Evolutionary conservation across 2,797 vertebrate species (phyloP), one percentile per base, ranked within the genome.

Genomic region (Decapterus maruadsi): DNA sequence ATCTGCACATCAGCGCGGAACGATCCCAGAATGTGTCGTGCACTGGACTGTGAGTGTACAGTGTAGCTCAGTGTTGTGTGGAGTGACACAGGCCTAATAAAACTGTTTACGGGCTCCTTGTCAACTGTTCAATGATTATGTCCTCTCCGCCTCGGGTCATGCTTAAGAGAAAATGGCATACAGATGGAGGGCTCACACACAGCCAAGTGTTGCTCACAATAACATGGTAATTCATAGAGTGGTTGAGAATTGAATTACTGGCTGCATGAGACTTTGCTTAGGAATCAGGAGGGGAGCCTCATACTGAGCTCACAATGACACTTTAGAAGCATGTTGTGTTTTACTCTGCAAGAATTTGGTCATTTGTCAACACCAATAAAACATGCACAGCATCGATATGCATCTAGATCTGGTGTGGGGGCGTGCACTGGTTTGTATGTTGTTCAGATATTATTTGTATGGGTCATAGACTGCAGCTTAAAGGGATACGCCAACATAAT

Each of bases 41-140:
- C 46, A 54, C 73, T 78, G n/a, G 8, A 29, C 46, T 8, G 40
- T 60, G 71, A 78, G 56, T 77, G 73, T 1, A 70, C 46, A 78
- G 56, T 78, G 73, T 1, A 70, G 51, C 77, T 87, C 65, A 80
- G 60, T 61, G 74, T 50, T 67, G 46, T 59, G 55, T 36, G 40
- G 51, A 57, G 77, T 58, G 78, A 79, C 38, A 38, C 1, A 26
- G 65, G 65, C 51, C 85, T 71, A 71, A 80, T 91, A 53, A 87
- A 90, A 83, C 6, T 45, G 81, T 90, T 88, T 81, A 81, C 22
- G 34, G 70, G 63, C 68, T 66, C 57, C 70, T 80, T 19, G 76
- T 88, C 81, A 81, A 72, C 58, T 38, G 66, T 82, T 73, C 64
- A 55, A 43, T 62, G 42, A 80, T 87, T 84, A 82, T 54, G 29